Evolutionary conservation across 2,113 vertebrate genomes (phyloP).

Genomic region (Bagarius yarrelli): DNA sequence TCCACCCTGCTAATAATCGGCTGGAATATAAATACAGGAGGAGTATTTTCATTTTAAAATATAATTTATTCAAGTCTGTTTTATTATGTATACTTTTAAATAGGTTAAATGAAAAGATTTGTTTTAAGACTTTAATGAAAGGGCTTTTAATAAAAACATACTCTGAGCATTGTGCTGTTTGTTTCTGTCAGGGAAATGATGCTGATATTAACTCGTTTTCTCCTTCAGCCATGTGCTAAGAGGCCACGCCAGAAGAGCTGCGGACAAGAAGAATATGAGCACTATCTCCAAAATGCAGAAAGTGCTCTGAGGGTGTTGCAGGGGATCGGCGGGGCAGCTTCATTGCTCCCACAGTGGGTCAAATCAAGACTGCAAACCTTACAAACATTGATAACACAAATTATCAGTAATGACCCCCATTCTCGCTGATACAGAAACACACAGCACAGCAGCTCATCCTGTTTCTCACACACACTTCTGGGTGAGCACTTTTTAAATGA

Average conservation of each 20-base stretch:
- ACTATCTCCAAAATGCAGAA: slow-evolving; percentile 71
- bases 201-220: too few relatives aligned
- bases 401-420: slow-evolving; percentile 41
- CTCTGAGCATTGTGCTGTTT: background rate
- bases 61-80: too few relatives aligned
- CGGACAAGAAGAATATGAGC: slow-evolving; percentile 75
- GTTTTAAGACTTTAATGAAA: too few relatives aligned
- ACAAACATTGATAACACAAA: slow-evolving; percentile 65
- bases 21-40: too few relatives aligned
- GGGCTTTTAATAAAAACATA: too few relatives aligned
- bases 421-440: slow-evolving; percentile 7
- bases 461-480: background rate
- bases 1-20: too few relatives aligned
- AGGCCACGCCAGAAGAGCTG: slow-evolving; percentile 70
- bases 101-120: too few relatives aligned
- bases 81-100: too few relatives aligned
- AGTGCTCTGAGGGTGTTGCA: slow-evolving; percentile 75
- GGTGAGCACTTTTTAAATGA: background rate
- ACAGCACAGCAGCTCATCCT: slow-evolving; percentile 20
- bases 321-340: slow-evolving; percentile 51
- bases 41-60: too few relatives aligned
- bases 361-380: slow-evolving; percentile 71
- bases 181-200: background rate
- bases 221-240: slow-evolving; percentile 78
- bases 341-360: slow-evolving; percentile 77